Percentiles rank a stretch among this genome's conserved stretches.
Evolutionary conservation across 2,113 vertebrate species (phyloP).

Genomic region (Sylvilagus bachmani): DNA sequence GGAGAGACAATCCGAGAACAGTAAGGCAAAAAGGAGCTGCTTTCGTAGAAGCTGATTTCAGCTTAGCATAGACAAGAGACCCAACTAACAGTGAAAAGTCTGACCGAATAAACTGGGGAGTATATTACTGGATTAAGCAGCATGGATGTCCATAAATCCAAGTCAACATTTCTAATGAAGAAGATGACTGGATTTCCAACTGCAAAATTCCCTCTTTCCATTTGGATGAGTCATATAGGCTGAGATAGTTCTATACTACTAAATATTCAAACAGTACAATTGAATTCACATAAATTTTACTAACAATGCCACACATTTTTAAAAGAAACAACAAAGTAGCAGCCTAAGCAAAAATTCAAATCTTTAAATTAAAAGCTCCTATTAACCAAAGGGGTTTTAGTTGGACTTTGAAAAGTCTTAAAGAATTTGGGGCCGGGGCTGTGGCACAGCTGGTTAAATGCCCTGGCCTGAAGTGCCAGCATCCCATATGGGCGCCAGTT

Average conservation of each 20-base stretch:
- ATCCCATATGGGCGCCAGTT: no score
- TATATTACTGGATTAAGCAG: not conserved
- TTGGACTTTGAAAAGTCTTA: not conserved
- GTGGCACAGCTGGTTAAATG: no score
- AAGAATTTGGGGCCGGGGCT: no score
- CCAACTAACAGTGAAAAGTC: not conserved
- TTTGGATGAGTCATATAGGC: not conserved
- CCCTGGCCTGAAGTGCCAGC: no score
- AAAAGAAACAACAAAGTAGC: not conserved
- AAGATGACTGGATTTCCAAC: not conserved
- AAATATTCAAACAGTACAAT: slow-evolving; percentile 22
- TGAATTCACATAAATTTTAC: not conserved
- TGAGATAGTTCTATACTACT: not conserved
- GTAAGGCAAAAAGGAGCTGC: not conserved
- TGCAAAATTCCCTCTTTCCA: not conserved
- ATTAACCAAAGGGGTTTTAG: slow-evolving; percentile 25
- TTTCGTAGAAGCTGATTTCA: not conserved
- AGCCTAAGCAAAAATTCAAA: slow-evolving; percentile 19
- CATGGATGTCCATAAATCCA: not conserved
- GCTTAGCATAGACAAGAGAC: not conserved
- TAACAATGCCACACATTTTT: not conserved
- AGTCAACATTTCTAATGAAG: not conserved
- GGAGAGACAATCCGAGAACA: not conserved
- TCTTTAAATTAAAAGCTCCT: not conserved
- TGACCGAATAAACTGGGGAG: not conserved